Evolutionary conservation across 2,797 vertebrate species (phyloP).

Genomic region (Hylomyscus alleni): DNA sequence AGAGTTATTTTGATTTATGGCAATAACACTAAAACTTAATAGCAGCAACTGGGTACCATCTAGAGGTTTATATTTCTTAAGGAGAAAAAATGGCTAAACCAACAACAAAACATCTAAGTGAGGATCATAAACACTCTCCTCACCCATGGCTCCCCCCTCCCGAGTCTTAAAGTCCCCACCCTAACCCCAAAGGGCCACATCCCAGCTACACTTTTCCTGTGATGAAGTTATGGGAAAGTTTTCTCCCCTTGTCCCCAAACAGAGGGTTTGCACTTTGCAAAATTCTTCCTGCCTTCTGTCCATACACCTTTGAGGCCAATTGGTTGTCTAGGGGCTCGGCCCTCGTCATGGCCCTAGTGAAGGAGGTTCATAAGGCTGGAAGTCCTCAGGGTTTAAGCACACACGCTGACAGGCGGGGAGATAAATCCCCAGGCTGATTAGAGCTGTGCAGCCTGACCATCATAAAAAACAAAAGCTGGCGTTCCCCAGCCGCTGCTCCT

Average conservation of each 20-base stretch:
- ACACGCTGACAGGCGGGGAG: conserved; percentile 86
- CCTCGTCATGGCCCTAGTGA: conserved; percentile 51
- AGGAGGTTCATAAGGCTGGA: conserved; percentile 77
- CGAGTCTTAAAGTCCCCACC: background rate
- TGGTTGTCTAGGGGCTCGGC: conserved; percentile 37
- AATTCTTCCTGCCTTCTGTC: conserved; percentile 36
- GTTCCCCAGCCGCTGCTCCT: conserved; percentile 78
- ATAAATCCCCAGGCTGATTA: conserved; percentile 88
- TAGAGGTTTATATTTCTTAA: conserved; percentile 86
- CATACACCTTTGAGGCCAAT: conserved; percentile 64
- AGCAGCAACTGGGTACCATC: conserved; percentile 87
- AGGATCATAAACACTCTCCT: conserved; percentile 87
- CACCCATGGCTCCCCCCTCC: conserved; percentile 32
- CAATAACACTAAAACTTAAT: conserved; percentile 90
- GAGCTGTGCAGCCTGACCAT: conserved; percentile 86
- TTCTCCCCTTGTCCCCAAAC: background rate
- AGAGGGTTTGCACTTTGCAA: conserved; percentile 72
- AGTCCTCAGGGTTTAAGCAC: conserved; percentile 79
- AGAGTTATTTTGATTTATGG: conserved; percentile 91
- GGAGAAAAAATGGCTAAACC: conserved; percentile 82
- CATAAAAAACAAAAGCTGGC: conserved; percentile 87
- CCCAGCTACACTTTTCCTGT: conserved; percentile 43
- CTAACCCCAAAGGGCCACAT: conserved; percentile 37
- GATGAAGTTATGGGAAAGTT: conserved; percentile 7
- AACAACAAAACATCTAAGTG: conserved; percentile 86